Evolutionary conservation across 2,888 invertebrate species (phyloP).

Genomic region (Homarus gammarus): DNA sequence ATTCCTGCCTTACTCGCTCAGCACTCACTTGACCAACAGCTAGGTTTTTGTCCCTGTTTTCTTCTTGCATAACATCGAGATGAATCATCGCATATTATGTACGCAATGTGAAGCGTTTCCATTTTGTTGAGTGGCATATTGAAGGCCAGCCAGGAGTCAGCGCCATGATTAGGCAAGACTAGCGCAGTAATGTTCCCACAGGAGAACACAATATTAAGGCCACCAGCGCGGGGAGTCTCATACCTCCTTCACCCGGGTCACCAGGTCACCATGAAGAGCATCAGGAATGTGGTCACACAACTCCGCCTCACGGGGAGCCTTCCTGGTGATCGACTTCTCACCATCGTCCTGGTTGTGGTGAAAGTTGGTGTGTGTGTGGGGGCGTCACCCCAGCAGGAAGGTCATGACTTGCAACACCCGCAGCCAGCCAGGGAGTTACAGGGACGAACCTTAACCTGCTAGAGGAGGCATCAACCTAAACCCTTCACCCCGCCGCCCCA

Average conservation of each 20-base stretch:
- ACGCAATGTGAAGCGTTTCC: not conserved
- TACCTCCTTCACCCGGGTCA: not conserved
- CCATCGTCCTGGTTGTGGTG: slow-evolving; percentile 10
- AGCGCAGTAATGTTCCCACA: not conserved
- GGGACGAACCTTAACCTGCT: not conserved
- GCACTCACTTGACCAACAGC: not conserved
- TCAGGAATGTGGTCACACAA: slow-evolving; percentile 11
- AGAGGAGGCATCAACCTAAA: not conserved
- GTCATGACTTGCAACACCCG: slow-evolving; percentile 9
- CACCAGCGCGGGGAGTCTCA: not conserved
- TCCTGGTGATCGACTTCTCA: slow-evolving; percentile 2
- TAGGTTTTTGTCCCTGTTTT: not conserved
- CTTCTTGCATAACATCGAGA: not conserved
- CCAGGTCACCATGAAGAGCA: slow-evolving; percentile 5
- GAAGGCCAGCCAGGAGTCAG: not conserved
- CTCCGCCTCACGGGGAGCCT: not conserved
- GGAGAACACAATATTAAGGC: not conserved
- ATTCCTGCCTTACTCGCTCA: not conserved
- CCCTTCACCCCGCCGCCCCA: not conserved
- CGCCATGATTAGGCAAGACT: not conserved
- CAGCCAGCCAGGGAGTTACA: not conserved
- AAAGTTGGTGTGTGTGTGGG: not conserved
- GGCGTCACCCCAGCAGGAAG: slow-evolving; percentile 6
- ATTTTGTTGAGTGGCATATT: not conserved
- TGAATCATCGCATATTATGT: not conserved